A percentile compares a stretch with the other conserved stretches of the same genome.
phyloP scores from a whole-genome alignment of 1,140 invertebrate species.

The Zaprionus davidi region DNA sequence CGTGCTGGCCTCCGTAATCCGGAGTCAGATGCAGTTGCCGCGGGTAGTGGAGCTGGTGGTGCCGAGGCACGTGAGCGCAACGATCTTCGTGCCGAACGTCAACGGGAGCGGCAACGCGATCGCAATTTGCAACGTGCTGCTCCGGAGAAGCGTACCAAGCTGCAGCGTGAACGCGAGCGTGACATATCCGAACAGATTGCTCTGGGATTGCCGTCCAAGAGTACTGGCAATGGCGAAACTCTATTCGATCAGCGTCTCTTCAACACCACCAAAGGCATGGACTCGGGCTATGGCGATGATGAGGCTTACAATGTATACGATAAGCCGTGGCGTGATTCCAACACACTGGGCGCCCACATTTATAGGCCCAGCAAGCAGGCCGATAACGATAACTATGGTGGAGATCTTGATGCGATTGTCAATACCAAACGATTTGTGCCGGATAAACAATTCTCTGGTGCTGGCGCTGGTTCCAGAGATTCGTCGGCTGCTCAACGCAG shows the following conservation, averaged over 20 bases:
- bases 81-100: slow-evolving; percentile 93
- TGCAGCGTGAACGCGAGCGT: slow-evolving; percentile 96
- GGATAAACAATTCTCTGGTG: slow-evolving; percentile 97
- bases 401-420: slow-evolving; percentile 93
- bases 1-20: slow-evolving; percentile 89
- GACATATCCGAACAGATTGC: slow-evolving; percentile 99
- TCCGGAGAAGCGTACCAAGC: slow-evolving; percentile 95
- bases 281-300: slow-evolving; percentile 98
- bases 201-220: slow-evolving; percentile 96
- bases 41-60: slow-evolving; percentile 84
- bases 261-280: slow-evolving; percentile 97
- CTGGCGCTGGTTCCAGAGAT: slow-evolving; percentile 86
- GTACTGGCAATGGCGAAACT: slow-evolving; percentile 89
- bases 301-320: slow-evolving; percentile 99
- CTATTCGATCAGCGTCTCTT: slow-evolving; percentile 98
- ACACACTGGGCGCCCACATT: slow-evolving; percentile 93
- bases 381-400: slow-evolving; percentile 96
- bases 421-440: slow-evolving; percentile 97
- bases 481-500: slow-evolving; percentile 87
- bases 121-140: slow-evolving; percentile 96
- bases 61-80: slow-evolving; percentile 95
- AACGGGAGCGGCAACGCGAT: slow-evolving; percentile 96
- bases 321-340: slow-evolving; percentile 95
- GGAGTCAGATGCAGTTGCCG: slow-evolving; percentile 85
- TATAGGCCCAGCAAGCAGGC: slow-evolving; percentile 96